Evolutionary conservation across 2,888 invertebrate species (phyloP).

Genomic region (Philaethria dido): DNA sequence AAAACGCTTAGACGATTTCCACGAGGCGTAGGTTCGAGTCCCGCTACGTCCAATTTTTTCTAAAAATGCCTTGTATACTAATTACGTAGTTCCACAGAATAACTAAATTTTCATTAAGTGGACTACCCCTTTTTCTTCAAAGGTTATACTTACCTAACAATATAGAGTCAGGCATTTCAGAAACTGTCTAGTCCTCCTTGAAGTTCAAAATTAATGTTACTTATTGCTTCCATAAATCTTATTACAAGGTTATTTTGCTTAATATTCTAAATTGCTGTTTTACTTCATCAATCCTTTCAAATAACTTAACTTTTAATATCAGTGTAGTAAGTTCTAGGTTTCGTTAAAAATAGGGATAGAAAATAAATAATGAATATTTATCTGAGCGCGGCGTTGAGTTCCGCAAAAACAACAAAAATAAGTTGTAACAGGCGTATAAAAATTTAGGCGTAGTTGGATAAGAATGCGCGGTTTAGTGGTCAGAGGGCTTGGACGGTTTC

Average conservation of each 20-base stretch:
- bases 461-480: too few relatives aligned
- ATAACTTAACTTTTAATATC: slow-evolving; percentile 2
- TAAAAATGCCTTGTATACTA: too few relatives aligned
- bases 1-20: too few relatives aligned
- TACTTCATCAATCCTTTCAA: slow-evolving; percentile 4
- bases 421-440: too few relatives aligned
- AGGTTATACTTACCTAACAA: not conserved
- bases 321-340: not conserved
- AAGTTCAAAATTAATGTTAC: slow-evolving; percentile 17
- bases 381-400: too few relatives aligned
- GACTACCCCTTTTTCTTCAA: not conserved
- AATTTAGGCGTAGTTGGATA: too few relatives aligned
- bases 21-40: too few relatives aligned
- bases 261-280: slow-evolving; percentile 9
- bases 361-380: too few relatives aligned
- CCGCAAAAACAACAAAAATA: too few relatives aligned
- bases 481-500: too few relatives aligned
- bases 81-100: not conserved
- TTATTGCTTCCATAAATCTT: slow-evolving; percentile 19
- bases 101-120: not conserved
- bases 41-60: too few relatives aligned
- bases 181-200: not conserved
- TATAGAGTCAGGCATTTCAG: not conserved
- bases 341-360: too few relatives aligned
- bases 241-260: slow-evolving; percentile 9